Evolutionary conservation across 2,113 vertebrate species (phyloP).

Genomic region (Oryzias curvinotus): DNA sequence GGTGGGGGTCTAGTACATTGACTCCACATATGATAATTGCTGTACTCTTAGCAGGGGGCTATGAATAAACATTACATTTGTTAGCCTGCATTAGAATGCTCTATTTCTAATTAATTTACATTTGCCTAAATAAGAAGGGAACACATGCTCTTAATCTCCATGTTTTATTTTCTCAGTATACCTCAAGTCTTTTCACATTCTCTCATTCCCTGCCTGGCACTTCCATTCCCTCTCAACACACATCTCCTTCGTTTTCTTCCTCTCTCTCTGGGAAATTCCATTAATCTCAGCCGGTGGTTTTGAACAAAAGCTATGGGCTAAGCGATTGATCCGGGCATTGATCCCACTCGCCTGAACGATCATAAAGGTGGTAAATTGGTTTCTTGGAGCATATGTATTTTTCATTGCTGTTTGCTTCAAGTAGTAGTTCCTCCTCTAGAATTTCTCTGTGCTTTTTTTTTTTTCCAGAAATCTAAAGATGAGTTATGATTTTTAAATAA

Average conservation of each 20-base stretch:
- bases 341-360: constrained; percentile 75
- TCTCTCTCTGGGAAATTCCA: constrained; percentile 68
- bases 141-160: constrained; percentile 70
- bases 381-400: constrained; percentile 79
- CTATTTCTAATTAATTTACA: constrained; percentile 74
- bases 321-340: constrained; percentile 76
- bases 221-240: constrained; percentile 46
- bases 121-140: constrained; percentile 61
- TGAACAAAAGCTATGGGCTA: constrained; percentile 76
- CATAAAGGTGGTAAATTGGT: constrained; percentile 80
- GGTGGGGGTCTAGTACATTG: constrained; percentile 45
- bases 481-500: constrained; percentile 61
- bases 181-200: constrained; percentile 69
- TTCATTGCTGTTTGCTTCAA: constrained; percentile 64
- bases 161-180: constrained; percentile 71
- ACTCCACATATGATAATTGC: constrained; percentile 69
- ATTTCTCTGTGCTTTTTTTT: constrained; percentile 28
- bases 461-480: constrained; percentile 25
- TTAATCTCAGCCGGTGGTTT: constrained; percentile 75
- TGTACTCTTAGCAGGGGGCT: constrained; percentile 67
- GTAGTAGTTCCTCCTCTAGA: constrained; percentile 53
- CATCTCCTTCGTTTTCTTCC: constrained; percentile 49
- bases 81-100: constrained; percentile 63
- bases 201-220: constrained; percentile 62
- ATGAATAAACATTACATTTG: constrained; percentile 78